phyloP scores from a whole-genome alignment of 2,888 invertebrate species.

The Cyclophora punctaria region DNA sequence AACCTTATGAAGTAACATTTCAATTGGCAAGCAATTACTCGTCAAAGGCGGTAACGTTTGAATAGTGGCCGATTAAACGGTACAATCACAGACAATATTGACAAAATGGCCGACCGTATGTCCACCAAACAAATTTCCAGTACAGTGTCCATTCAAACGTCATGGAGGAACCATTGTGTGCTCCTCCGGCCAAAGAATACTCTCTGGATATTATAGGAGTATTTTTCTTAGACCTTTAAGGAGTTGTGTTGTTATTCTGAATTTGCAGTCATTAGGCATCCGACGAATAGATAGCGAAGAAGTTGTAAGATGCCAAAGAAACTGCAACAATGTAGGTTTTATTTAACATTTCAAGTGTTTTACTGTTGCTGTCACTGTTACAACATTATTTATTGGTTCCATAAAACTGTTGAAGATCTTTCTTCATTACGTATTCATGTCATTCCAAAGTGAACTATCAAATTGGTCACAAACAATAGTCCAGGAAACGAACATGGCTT shows the following conservation, averaged over 20 bases:
- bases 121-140: conserved; percentile 63
- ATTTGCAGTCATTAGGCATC: conserved; percentile 8
- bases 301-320: no score
- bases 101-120: conserved; percentile 51
- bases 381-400: no score
- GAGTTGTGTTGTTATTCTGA: conserved; percentile 9
- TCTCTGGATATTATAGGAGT: conserved; percentile 28
- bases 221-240: conserved; percentile 27
- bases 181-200: conserved; percentile 31
- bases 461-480: no score
- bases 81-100: conserved; percentile 61
- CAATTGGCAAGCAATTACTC: conserved; percentile 56
- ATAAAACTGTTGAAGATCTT: no score
- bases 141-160: conserved; percentile 67
- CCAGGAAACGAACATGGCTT: no score
- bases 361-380: no score
- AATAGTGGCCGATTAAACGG: conserved; percentile 69
- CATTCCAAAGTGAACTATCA: no score
- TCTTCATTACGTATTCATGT: no score
- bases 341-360: no score
- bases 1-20: conserved; percentile 18
- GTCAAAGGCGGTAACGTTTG: conserved; percentile 69
- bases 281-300: conserved; percentile 5
- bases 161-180: conserved; percentile 53
- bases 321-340: no score